Percentiles rank a stretch among this genome's conserved stretches.
Evolutionary conservation across 2,113 vertebrate species (phyloP).

Genomic region (Microcebus griseorufus): DNA sequence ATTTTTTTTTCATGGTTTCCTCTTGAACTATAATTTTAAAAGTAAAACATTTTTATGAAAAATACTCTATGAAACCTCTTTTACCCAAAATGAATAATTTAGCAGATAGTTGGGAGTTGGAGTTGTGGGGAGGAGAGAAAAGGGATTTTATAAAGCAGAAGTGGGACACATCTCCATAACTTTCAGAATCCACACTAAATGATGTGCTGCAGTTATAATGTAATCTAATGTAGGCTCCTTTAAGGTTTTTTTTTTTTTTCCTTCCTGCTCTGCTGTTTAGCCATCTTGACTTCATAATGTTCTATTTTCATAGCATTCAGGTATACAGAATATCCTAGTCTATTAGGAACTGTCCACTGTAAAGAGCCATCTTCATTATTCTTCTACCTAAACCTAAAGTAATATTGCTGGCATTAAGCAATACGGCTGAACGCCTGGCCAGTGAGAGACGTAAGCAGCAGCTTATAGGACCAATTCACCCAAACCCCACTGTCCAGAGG

Average conservation of each 20-base stretch:
- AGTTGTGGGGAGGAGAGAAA: too few species aligned
- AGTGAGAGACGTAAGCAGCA: rapidly evolving
- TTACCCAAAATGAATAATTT: background rate
- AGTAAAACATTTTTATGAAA: background rate
- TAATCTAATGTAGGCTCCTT: background rate
- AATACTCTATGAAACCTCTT: background rate
- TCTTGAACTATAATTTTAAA: background rate
- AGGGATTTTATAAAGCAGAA: background rate
- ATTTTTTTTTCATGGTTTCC: background rate
- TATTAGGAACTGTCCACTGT: background rate
- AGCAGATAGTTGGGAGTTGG: background rate
- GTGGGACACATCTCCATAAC: background rate
- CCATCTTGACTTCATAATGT: background rate
- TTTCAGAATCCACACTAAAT: background rate
- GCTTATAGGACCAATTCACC: background rate
- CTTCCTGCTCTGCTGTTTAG: background rate
- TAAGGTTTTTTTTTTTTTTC: too few species aligned
- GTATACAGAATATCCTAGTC: background rate
- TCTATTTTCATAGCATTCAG: background rate
- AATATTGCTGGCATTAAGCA: background rate
- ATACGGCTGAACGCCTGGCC: background rate
- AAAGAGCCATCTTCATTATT: background rate
- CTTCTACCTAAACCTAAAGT: background rate
- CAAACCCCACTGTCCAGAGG: background rate
- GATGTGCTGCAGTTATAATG: background rate